Evolutionary conservation across 1,140 invertebrate species (phyloP), one percentile per base, ranked within the genome.

Genomic region (Leptinotarsa defecta): DNA sequence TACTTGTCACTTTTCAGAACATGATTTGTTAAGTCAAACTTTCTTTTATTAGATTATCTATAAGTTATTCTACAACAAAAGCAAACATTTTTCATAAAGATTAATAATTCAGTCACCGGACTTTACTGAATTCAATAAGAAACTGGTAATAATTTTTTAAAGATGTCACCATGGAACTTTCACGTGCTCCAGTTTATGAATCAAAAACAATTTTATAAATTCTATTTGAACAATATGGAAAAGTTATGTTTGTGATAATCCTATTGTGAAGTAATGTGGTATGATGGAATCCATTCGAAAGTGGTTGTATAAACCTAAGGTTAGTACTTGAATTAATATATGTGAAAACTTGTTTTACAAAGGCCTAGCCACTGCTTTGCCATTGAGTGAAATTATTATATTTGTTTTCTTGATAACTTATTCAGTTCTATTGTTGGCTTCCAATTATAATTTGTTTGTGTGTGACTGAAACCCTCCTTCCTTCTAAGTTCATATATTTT

Each of bases 271-370:
- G 20, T 65, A 65, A 43, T 68, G 19, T 20, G 48, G 52, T 74
- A 74, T 70, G 13, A 95, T 96, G 94, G 93, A 95, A 88, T 95
- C 94, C 80, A 89, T 96, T 82, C 89, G 94, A 88, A 95, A 94
- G 89, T 96, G 94, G 94, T 93, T 96, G 85, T 95, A 95, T 87
- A 94, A 92, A 88, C 94, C 94, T 81, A 95, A 95, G 92, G 94
- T 95, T 89, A 88, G 78, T 78, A 34, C 8, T 43, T 43, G 34
- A 43, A 43, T 43, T 11, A 11, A 11, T 43, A 43, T 43, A 11
- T 8, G 34, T 43, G 34, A 43, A 43, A 6, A 11, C 34, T 11
- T 43, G 8, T 8, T 43, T 43, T 43, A 43, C 34, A 43, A 43
- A 43, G 8, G 34, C 34, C 8, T 43, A 43, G 34, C 34, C 34